These are phyloP conservation scores for Dicyrtomina minuta DNA, from an alignment of 2,888 invertebrate genomes.

Conservation along the genomic window DNA sequence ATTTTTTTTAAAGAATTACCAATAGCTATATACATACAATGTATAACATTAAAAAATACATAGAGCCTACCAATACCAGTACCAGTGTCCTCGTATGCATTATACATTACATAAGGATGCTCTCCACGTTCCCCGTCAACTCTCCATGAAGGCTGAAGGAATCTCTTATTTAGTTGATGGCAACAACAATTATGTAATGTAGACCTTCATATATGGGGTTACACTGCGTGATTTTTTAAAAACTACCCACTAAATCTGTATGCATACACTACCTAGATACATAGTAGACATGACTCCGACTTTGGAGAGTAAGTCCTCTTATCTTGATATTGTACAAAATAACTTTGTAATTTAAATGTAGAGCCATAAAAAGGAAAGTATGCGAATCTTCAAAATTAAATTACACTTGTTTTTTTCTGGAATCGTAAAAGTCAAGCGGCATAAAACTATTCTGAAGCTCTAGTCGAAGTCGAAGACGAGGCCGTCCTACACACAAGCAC, in stretches of 20 bases:
- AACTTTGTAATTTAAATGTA: constrained; percentile 29
- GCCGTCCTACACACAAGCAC: no score
- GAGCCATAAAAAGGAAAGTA: constrained; percentile 13
- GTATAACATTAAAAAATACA: no score
- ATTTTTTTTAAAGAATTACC: no score
- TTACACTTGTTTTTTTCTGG: constrained; percentile 28
- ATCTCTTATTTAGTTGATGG: no score
- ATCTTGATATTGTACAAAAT: not conserved
- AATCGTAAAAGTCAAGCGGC: constrained; percentile 27
- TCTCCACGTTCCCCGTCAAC: no score
- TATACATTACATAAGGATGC: no score
- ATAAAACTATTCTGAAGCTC: constrained; percentile 21
- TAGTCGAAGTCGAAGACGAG: no score
- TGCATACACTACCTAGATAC: not conserved
- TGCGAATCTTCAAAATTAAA: constrained; percentile 31
- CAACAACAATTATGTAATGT: constrained; percentile 7
- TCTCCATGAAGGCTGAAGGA: no score
- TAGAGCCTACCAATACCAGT: no score
- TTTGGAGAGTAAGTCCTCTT: constrained; percentile 2
- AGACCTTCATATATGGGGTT: not conserved
- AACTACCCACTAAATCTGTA: not conserved
- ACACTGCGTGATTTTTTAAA: not conserved
- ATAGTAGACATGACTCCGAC: not conserved
- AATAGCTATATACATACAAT: no score
- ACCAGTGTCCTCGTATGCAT: no score